phyloP scores from a whole-genome alignment of 2,888 invertebrate species.

The Ochropleura plecta region DNA sequence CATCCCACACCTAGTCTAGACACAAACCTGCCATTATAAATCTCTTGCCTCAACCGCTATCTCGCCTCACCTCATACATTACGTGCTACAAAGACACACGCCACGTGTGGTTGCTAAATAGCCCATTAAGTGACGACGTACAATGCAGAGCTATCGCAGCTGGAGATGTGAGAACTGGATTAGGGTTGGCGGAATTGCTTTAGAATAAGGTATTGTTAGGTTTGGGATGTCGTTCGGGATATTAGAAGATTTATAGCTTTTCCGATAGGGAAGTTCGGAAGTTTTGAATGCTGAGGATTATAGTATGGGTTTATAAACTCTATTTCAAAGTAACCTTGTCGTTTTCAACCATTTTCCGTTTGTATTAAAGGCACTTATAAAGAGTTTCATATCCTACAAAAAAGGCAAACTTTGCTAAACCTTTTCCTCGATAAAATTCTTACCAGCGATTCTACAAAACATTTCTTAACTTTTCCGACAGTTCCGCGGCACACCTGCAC shows the following conservation, averaged over 20 bases:
- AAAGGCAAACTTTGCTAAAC: constrained; percentile 1
- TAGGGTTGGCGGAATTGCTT: constrained; percentile 50
- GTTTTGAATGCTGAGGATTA: neutral
- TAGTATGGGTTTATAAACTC: neutral
- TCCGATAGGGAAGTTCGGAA: too few species aligned
- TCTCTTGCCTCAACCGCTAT: constrained; percentile 43
- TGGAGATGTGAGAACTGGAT: constrained; percentile 49
- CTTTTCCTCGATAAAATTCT: constrained; percentile 28
- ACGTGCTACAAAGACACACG: constrained; percentile 51
- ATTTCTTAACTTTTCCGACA: constrained; percentile 60
- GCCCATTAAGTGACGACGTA: constrained; percentile 62
- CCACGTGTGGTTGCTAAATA: constrained; percentile 66
- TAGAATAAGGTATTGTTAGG: constrained; percentile 27
- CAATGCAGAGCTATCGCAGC: constrained; percentile 34
- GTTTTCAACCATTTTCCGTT: neutral
- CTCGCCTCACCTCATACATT: constrained; percentile 46
- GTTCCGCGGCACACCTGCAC: constrained; percentile 61
- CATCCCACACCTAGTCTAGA: constrained; percentile 23
- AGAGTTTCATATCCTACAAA: neutral
- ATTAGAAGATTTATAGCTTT: constrained; percentile 8
- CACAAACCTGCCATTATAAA: constrained; percentile 51
- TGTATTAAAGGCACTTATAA: neutral
- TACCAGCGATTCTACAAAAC: constrained; percentile 15
- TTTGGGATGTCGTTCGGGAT: constrained; percentile 13
- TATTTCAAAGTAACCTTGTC: neutral